These are phyloP conservation scores for Sitodiplosis mosellana DNA, from an alignment of 1,140 invertebrate species.

Conservation along the genomic window DNA sequence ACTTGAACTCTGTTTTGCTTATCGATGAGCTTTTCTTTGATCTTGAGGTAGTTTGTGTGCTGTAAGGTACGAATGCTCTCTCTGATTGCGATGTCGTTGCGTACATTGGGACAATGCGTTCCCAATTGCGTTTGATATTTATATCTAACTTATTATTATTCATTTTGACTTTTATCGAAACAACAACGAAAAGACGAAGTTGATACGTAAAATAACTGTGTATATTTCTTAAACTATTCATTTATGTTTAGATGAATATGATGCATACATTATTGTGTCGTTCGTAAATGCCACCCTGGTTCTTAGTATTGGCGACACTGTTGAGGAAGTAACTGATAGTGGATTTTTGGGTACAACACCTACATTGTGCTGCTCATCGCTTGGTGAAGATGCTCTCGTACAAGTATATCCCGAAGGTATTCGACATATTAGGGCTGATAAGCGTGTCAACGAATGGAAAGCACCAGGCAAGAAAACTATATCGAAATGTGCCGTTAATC, in stretches of 20 bases:
- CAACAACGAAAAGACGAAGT: no score
- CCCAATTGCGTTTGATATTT: background rate
- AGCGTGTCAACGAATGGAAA: conserved; percentile 98
- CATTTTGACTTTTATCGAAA: background rate
- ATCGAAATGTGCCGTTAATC: conserved; percentile 95
- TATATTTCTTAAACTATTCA: no score
- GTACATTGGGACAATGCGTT: background rate
- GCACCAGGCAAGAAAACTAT: conserved; percentile 94
- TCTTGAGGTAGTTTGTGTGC: background rate
- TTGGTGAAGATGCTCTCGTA: conserved; percentile 94
- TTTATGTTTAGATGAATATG: conserved; percentile 82
- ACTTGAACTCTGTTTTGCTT: no score
- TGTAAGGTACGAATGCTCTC: no score
- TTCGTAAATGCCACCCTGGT: conserved; percentile 99
- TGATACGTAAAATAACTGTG: no score
- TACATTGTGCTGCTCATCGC: conserved; percentile 87
- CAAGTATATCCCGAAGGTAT: conserved; percentile 62
- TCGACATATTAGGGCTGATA: conserved; percentile 91
- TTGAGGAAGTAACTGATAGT: conserved; percentile 99
- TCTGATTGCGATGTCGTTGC: background rate
- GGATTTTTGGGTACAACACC: conserved; percentile 97
- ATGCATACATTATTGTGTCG: conserved; percentile 99
- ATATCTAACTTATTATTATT: background rate
- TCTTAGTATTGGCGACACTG: conserved; percentile 97
- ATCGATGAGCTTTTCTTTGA: no score